Evolutionary conservation across 1,140 invertebrate species (phyloP).

Genomic region (Meteorus sp.): DNA sequence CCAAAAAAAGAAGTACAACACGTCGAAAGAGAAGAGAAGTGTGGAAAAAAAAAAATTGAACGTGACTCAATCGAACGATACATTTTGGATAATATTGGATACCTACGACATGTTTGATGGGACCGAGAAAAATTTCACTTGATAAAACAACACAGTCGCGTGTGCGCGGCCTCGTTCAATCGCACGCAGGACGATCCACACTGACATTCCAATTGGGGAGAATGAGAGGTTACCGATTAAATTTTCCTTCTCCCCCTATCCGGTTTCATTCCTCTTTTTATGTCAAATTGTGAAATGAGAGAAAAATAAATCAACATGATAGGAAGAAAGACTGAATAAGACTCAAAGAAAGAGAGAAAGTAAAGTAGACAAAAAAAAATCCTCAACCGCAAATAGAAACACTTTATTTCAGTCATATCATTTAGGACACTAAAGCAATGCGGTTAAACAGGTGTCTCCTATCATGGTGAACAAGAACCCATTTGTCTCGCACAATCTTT

Average conservation of each 20-base stretch:
- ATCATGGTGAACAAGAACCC: constrained; percentile 6
- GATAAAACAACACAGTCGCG: too few species aligned
- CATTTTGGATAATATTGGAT: not conserved
- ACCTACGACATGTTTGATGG: too few species aligned
- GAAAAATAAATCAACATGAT: too few species aligned
- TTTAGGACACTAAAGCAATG: not conserved
- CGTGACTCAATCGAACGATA: constrained; percentile 10
- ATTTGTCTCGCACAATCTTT: constrained; percentile 15
- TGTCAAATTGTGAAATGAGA: not conserved
- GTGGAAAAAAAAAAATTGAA: not conserved
- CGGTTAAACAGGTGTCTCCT: constrained; percentile 12
- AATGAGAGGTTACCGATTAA: not conserved
- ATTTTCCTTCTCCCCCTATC: too few species aligned
- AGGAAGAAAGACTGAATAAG: too few species aligned
- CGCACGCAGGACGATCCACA: not conserved
- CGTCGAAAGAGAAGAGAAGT: not conserved
- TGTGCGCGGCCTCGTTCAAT: not conserved
- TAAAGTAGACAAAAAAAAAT: not conserved
- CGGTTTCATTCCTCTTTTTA: too few species aligned
- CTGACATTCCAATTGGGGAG: not conserved
- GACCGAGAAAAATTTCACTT: constrained; percentile 1
- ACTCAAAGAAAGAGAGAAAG: not conserved
- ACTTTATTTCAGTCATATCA: not conserved
- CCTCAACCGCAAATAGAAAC: constrained; percentile 3
- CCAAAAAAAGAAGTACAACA: not conserved